Base-by-base conservation (phyloP, 2,888 invertebrate species). In the Ryuthela nishihirai region DNA sequence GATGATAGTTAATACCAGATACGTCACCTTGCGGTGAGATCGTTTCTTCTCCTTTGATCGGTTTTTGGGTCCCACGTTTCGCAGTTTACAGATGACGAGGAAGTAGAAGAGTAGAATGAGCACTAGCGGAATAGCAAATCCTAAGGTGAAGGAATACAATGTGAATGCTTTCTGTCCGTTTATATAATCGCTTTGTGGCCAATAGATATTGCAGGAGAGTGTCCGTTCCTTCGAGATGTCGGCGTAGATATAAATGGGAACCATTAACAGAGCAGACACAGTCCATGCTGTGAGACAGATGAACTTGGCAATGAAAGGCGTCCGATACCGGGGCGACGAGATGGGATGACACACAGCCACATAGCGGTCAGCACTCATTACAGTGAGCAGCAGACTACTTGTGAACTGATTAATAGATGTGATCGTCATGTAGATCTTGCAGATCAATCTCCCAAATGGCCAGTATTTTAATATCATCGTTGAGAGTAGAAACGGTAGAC, bases 291-390 rank as follows among this genome's bases (percentile, higher is more conserved):
- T 81, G n/a, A 85, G 77, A 0, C 91, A 88, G 0, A 93, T 89
- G 12, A 88, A 76, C 66, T 69, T 61, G 0, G 92, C 90, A 41
- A 91, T 89, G 67, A 87, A 81, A 0, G 91, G 89, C 0, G 92
- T 92, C 21, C 93, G 81, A 73, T 88, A 82, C 65, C 86, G 83
- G 0, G 88, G 87, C 12, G 91, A 88, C 0, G 85, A 85, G 67
- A 93, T 92, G 0, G 92, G 92, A 77, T 92, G 93, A 69, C 93
- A 94, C 2, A 94, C 91, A 0, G 93, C 92, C 43, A 93, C 84
- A 74, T 92, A 93, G 17, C 92, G 81, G 75, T 93, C 93, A 2
- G 91, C 91, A 66, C 88, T 88, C 91, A 93, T 91, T 68, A 93
- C 90, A 70, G 90, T 86, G 61, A 93, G 78, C 70, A 93, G 88